Evolutionary conservation across 2,888 invertebrate genomes (phyloP).

Genomic region (Megastigmus dorsalis): DNA sequence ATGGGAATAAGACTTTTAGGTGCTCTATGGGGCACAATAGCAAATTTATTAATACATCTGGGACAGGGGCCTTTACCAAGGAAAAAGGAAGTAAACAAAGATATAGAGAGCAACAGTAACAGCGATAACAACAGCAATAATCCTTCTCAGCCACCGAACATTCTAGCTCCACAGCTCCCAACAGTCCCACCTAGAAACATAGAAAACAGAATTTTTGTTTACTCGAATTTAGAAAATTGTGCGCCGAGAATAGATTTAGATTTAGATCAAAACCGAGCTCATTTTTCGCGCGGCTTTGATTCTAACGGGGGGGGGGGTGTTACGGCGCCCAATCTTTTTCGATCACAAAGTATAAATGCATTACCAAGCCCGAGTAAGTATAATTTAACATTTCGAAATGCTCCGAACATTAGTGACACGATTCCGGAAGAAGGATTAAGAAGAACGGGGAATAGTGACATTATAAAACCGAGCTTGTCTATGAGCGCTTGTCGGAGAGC

Average conservation of each 20-base stretch:
- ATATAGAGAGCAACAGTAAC: background rate
- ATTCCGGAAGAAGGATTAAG: no score
- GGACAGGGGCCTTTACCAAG: background rate
- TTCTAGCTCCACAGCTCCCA: background rate
- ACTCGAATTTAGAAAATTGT: no score
- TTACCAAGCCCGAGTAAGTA: no score
- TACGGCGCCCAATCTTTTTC: no score
- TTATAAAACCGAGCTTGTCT: no score
- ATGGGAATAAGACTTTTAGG: background rate
- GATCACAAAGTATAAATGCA: no score
- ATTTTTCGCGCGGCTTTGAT: background rate
- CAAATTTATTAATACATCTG: slow-evolving; percentile 10
- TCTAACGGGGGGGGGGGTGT: slow-evolving; percentile 4
- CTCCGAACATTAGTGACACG: no score
- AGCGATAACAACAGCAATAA: background rate
- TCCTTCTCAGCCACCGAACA: background rate
- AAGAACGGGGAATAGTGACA: no score
- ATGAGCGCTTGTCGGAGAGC: no score
- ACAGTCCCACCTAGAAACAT: no score
- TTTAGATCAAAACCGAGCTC: background rate
- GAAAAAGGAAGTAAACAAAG: background rate
- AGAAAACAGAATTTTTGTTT: no score
- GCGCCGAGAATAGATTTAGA: background rate
- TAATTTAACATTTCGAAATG: no score
- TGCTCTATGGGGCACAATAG: background rate